Conservation (phyloP, 2,888 invertebrate species). For the Acronicta aceris region DNA sequence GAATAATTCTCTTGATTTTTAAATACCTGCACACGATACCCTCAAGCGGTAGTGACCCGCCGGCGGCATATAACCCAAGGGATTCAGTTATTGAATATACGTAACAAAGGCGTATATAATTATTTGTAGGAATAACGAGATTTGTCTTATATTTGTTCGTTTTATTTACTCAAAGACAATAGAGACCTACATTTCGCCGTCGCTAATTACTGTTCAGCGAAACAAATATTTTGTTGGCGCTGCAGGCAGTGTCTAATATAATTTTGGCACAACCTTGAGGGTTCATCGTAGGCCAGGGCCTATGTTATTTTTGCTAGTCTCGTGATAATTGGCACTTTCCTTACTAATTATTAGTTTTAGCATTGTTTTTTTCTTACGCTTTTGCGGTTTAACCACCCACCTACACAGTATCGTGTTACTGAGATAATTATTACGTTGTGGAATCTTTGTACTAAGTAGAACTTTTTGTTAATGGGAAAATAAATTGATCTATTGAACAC, state of each 20-base stretch:
- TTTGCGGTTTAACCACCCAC: not conserved
- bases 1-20: too few species aligned
- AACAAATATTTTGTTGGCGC: constrained; percentile 53
- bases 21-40: too few species aligned
- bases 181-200: constrained; percentile 20
- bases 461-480: not conserved
- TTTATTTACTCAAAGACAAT: constrained; percentile 24
- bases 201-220: constrained; percentile 48
- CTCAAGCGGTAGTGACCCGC: too few species aligned
- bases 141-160: constrained; percentile 4
- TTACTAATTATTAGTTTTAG: constrained; percentile 21
- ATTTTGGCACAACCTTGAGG: constrained; percentile 68
- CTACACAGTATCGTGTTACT: not conserved
- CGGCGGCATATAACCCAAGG: too few species aligned
- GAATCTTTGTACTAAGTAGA: not conserved
- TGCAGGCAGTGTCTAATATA: constrained; percentile 54
- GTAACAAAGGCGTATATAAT: not conserved
- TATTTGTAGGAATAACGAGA: constrained; percentile 7
- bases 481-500: not conserved
- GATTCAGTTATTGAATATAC: too few species aligned
- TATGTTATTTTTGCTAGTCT: constrained; percentile 49
- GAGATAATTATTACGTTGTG: not conserved
- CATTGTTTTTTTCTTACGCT: constrained; percentile 11
- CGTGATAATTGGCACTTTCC: constrained; percentile 44
- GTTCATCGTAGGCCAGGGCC: constrained; percentile 58